Evolutionary conservation across 2,888 invertebrate species (phyloP), one percentile per base, ranked within the genome.

Genomic region (Campoplex capitator): DNA sequence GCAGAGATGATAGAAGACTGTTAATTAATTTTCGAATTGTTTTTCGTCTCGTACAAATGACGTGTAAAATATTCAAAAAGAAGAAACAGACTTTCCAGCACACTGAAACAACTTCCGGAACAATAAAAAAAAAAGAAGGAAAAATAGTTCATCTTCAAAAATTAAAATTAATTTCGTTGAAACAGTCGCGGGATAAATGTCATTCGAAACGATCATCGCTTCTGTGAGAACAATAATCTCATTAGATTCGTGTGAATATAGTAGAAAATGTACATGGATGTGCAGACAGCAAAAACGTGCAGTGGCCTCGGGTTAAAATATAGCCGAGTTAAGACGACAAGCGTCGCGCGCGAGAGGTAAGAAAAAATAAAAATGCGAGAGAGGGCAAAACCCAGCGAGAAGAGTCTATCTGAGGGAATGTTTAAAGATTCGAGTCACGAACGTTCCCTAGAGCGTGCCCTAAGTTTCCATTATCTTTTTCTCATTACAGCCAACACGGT

Each of bases 401-500:
- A 58, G 68, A 80, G 84, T 84, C 54, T 84, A 86, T 87, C 77
- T 71, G 28, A 16, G 62, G 75, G 71, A 80, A 75, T 76, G 77
- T 71, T 77, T 65, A 87, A 82, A 82, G 84, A 89, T 89, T 88
- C 88, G 65, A 88, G 88, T 89, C 89, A 89, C 89, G 89, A 88
- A 87, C 78, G 67, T 70, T 86, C 70, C 73, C 83, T 67, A 73
- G 74, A 88, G 86, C 83, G 71, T 85, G 87, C 81, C 79, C 79
- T 54, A 73, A 62, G 79, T 73, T 82, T 81, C 78, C 70, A 51
- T 81, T 81, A 84, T 84, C 62, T 79, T 82, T 62, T 62, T 82
- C 70, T 82, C 84, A 79, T 86, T 77, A 84, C 56, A 58, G 48
- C 45, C 77, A 58, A 84, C 78, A 56, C 51, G 56, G 32, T n/a